Evolutionary conservation across 1,140 invertebrate species (phyloP).

Genomic region (Ctenoplectra terminalis): DNA sequence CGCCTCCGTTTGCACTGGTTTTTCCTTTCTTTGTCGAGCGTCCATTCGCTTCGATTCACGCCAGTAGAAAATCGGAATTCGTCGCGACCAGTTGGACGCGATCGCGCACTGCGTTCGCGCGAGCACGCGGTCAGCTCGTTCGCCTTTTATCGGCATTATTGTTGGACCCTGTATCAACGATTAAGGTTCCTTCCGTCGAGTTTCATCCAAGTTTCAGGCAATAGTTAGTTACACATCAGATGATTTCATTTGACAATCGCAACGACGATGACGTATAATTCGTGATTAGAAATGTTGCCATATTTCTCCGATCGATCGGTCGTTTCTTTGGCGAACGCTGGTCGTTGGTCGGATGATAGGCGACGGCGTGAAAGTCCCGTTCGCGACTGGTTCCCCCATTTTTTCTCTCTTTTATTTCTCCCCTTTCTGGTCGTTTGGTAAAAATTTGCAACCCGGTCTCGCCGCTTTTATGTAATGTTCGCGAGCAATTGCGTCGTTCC

Average conservation of each 20-base stretch:
- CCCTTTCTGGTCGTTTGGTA: not conserved
- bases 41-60: not conserved
- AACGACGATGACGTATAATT: not conserved
- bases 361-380: slow-evolving; percentile 18
- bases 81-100: not conserved
- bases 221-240: not conserved
- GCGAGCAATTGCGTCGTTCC: slow-evolving; percentile 2
- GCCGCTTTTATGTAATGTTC: slow-evolving; percentile 9
- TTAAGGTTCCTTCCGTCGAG: not conserved
- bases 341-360: not conserved
- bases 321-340: not conserved
- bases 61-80: slow-evolving; percentile 39
- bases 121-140: not conserved
- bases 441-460: not conserved
- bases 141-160: slow-evolving; percentile 7
- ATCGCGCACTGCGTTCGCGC: not conserved
- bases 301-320: not conserved
- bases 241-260: not conserved
- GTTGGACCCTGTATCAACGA: not conserved
- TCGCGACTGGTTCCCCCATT: not conserved
- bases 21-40: not conserved
- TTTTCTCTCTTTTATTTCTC: not conserved
- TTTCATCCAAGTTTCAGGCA: too few relatives aligned
- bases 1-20: slow-evolving; percentile 11
- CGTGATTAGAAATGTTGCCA: not conserved